phyloP scores from a whole-genome alignment of 2,113 vertebrate genomes.

The Phyllopteryx taeniolatus region DNA sequence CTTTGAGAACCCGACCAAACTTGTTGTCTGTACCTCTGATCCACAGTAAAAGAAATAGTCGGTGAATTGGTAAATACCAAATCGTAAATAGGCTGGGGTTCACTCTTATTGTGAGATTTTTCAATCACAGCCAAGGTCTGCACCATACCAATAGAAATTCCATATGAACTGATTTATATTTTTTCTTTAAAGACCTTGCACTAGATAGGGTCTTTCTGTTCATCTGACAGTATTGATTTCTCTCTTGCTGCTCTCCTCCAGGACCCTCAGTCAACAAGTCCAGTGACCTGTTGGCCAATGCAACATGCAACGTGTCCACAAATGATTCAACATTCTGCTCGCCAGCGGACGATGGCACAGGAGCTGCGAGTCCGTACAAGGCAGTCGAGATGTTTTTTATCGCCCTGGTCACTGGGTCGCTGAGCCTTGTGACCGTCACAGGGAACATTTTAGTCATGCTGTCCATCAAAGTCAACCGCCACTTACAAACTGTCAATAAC shows the following conservation, averaged over 20 bases:
- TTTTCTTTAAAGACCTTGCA: neutral
- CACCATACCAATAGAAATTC: too few relatives aligned
- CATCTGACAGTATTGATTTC: neutral
- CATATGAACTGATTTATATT: neutral
- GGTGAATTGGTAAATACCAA: too few relatives aligned
- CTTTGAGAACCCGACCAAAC: too few relatives aligned
- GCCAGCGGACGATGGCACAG: constrained; percentile 45
- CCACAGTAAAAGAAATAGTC: too few relatives aligned
- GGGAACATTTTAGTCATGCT: constrained; percentile 98
- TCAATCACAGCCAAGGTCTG: too few relatives aligned
- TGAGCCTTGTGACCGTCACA: constrained; percentile 94
- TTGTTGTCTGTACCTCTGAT: too few relatives aligned
- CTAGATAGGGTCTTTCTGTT: neutral
- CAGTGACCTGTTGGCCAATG: constrained; percentile 69
- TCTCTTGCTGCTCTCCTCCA: constrained; percentile 41
- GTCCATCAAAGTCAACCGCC: constrained; percentile 98
- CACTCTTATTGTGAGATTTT: too few relatives aligned
- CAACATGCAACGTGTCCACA: constrained; percentile 75
- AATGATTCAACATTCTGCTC: constrained; percentile 67
- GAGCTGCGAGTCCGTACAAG: constrained; percentile 77
- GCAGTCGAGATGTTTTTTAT: constrained; percentile 95
- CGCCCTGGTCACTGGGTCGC: constrained; percentile 87
- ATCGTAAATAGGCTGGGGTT: too few relatives aligned
- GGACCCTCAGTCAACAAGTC: constrained; percentile 76
- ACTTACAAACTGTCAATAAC: constrained; percentile 98